Evolutionary conservation across 1,140 invertebrate genomes (phyloP), one percentile per base, ranked within the genome.

Genomic region (Nomia melanderi): DNA sequence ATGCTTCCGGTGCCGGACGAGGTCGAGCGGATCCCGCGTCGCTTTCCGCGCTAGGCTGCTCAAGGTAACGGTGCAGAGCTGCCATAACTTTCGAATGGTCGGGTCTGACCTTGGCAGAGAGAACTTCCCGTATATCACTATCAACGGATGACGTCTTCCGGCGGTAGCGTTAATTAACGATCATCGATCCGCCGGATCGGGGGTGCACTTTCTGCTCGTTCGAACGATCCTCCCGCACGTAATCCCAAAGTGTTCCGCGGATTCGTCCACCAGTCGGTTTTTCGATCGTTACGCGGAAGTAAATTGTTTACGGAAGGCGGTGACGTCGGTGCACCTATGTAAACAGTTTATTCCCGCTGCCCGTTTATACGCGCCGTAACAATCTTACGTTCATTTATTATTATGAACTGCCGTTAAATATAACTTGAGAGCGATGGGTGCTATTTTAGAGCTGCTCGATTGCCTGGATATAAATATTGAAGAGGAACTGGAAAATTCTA

Each of bases 141-240:
- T 59, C 80, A 70, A 60, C 50, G 23, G 66, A 62, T 50, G 44
- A 72, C 69, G 54, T 60, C 67, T 78, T 75, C 23, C 66, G 62
- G 23, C 47, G 66, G 31, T 47, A n/a, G 69, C 29, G 79, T 84
- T 85, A 87, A 88, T 88, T 85, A 86, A 87, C 70, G 84, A 65
- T 76, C 78, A 83, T 84, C 83, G 79, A 87, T 88, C 84, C 71
- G 69, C 75, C 84, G 71, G 77, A 63, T 75, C 69, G 66, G 60
- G 59, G 67, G 62, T 65, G 72, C 81, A 84, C 80, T 72, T 69
- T 76, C 29, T 56, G 74, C 54, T 59, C 56, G 20, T 56, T 56
- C 17, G 33, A 41, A 74, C 59, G 36, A 70, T 60, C 14, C 41
- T 12, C 29, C 25, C 2, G 36, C 53, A 27, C 4, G 14, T 3